phyloP scores from a whole-genome alignment of 2,113 vertebrate species.

The Coturnix japonica region DNA sequence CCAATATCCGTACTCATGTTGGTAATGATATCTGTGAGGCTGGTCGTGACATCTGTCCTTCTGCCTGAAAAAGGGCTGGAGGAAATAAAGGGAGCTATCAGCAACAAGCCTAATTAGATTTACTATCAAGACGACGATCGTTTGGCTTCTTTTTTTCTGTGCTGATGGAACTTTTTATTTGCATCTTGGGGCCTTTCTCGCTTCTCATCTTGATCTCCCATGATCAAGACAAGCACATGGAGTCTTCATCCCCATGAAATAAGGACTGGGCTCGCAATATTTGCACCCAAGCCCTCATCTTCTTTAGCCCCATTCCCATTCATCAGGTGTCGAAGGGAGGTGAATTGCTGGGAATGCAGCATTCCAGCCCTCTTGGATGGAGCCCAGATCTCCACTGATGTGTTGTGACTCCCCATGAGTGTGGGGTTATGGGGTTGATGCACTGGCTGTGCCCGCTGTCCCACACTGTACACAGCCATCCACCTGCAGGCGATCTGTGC shows the following conservation, averaged over 20 bases:
- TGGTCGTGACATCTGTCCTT: neutral
- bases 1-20: neutral
- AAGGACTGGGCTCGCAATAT: neutral
- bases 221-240: neutral
- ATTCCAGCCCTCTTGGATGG: neutral
- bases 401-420: neutral
- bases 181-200: neutral
- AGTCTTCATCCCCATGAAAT: neutral
- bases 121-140: neutral
- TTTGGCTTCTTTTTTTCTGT: neutral
- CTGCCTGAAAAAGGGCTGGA: neutral
- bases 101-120: conserved; percentile 2
- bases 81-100: neutral
- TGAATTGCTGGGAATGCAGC: neutral
- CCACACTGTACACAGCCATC: neutral
- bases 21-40: conserved; percentile 12
- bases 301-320: neutral
- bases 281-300: neutral
- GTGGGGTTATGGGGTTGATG: neutral
- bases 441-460: conserved; percentile 4
- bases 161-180: conserved; percentile 8
- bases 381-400: neutral
- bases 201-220: neutral
- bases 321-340: neutral
- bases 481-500: neutral